Evolutionary conservation across 2,113 vertebrate species (phyloP).

Genomic region (Anolis carolinensis): DNA sequence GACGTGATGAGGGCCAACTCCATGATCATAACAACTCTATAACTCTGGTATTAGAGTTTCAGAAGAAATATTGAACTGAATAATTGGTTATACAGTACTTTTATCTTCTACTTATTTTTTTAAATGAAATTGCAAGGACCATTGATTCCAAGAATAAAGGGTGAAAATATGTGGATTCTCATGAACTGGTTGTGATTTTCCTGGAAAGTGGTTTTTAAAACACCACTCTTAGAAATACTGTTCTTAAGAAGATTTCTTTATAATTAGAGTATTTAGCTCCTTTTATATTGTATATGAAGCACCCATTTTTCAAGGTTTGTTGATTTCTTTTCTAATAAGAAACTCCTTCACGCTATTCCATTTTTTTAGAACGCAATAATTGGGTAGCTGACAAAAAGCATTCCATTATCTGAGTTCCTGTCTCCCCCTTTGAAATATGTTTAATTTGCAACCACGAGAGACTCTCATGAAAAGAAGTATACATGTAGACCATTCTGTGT

Average conservation of each 20-base stretch:
- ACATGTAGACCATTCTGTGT: not conserved
- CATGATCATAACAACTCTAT: too few relatives aligned
- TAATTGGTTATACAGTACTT: too few relatives aligned
- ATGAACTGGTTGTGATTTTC: not conserved
- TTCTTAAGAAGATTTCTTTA: not conserved
- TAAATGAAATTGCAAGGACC: slow-evolving; percentile 7
- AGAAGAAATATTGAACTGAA: too few relatives aligned
- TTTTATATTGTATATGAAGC: slow-evolving; percentile 11
- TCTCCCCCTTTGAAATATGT: not conserved
- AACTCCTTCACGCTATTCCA: not conserved
- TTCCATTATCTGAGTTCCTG: slow-evolving; percentile 13
- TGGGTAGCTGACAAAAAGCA: not conserved
- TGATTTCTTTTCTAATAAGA: slow-evolving; percentile 21
- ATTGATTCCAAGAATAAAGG: not conserved
- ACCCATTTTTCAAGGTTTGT: not conserved
- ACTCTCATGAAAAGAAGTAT: not conserved
- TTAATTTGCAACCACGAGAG: not conserved
- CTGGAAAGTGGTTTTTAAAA: not conserved
- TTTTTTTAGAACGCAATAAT: not conserved
- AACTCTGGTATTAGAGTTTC: too few relatives aligned
- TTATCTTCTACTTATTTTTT: too few relatives aligned
- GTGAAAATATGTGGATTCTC: not conserved
- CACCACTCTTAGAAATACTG: not conserved
- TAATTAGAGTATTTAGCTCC: not conserved
- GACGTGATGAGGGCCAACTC: too few relatives aligned